Conservation (phyloP, 2,113 vertebrate genomes). For the Xyrauchen texanus region DNA sequence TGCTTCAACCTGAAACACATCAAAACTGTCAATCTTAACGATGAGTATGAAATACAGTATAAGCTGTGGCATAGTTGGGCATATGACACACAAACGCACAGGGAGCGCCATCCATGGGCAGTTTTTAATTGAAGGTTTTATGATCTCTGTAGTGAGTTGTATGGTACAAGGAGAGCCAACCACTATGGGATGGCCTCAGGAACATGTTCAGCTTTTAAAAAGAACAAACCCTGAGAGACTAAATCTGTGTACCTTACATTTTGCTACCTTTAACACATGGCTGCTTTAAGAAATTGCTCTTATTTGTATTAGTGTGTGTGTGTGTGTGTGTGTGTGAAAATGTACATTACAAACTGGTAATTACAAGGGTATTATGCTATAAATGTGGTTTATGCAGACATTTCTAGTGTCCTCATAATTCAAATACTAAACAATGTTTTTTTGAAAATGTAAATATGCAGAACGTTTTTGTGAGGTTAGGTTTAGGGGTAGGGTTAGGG, state of each 20-base stretch:
- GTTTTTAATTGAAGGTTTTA: background rate
- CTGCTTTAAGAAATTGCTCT: background rate
- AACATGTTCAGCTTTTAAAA: slow-evolving; percentile 18
- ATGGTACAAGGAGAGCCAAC: background rate
- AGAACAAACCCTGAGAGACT: background rate
- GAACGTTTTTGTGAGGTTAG: too few species aligned
- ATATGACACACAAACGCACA: background rate
- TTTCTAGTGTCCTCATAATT: too few species aligned
- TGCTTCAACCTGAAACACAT: slow-evolving; percentile 82
- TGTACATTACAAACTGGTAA: too few species aligned
- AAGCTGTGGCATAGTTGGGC: background rate
- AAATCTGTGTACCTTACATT: background rate
- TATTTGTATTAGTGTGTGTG: too few species aligned
- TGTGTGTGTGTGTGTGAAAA: too few species aligned
- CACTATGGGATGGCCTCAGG: background rate
- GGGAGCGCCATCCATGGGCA: too few species aligned
- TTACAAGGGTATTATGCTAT: too few species aligned
- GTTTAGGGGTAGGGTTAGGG: too few species aligned
- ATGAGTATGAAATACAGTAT: too few species aligned
- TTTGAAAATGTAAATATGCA: too few species aligned
- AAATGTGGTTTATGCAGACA: too few species aligned
- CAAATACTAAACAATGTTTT: too few species aligned
- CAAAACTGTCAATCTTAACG: background rate
- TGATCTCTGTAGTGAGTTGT: background rate
- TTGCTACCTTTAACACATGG: background rate